phyloP scores from a whole-genome alignment of 2,113 vertebrate genomes.

The Diadophis punctatus region DNA sequence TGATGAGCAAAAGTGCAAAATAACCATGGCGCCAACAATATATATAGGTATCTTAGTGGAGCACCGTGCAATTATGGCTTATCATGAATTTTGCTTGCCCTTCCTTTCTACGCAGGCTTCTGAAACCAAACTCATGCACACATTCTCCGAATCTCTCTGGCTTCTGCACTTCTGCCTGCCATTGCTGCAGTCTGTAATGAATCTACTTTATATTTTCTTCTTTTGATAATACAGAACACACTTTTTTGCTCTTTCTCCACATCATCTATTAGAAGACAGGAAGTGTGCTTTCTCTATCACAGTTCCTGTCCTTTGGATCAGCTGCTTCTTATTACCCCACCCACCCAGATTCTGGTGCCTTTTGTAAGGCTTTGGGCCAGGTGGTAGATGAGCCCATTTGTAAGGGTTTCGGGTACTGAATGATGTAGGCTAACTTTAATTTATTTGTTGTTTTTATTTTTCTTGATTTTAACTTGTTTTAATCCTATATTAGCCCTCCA shows the following conservation, averaged over 20 bases:
- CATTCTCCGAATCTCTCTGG: background rate
- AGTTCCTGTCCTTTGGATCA: background rate
- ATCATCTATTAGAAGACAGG: background rate
- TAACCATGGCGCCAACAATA: background rate
- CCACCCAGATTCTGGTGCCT: background rate
- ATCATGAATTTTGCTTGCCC: background rate
- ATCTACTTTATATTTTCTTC: background rate
- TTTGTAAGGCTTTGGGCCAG: background rate
- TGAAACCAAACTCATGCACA: background rate
- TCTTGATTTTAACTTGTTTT: background rate
- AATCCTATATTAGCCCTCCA: background rate
- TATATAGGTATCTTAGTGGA: background rate
- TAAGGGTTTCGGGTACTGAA: background rate
- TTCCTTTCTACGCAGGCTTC: background rate
- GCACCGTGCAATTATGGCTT: background rate
- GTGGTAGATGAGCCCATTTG: background rate
- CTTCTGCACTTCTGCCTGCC: background rate
- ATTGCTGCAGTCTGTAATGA: background rate
- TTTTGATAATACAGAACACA: background rate
- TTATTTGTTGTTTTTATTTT: background rate
- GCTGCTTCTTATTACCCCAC: background rate
- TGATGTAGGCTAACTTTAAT: background rate
- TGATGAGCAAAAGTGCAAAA: constrained; percentile 31
- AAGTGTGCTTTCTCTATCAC: background rate
- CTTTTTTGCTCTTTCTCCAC: background rate